Percentiles rank a stretch among this genome's conserved stretches.
Evolutionary conservation across 2,888 invertebrate genomes (phyloP).

Genomic region (Heliconius aoede): DNA sequence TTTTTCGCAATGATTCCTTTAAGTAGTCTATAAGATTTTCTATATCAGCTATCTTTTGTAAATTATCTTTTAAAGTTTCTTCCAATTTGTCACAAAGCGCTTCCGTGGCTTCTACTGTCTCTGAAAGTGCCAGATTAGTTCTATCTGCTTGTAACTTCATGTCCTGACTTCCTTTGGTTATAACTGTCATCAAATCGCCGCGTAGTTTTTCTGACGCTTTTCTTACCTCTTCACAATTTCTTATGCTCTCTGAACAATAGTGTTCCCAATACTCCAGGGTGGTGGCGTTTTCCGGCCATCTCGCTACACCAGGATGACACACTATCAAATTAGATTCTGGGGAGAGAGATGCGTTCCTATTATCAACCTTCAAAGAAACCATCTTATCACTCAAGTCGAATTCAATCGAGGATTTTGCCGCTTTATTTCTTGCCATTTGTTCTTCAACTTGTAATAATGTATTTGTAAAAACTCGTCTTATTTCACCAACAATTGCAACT

Average conservation of each 20-base stretch:
- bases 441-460: constrained; percentile 87
- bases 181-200: constrained; percentile 86
- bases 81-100: constrained; percentile 88
- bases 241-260: constrained; percentile 89
- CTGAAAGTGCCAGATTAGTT: constrained; percentile 89
- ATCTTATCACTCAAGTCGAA: constrained; percentile 96
- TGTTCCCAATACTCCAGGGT: constrained; percentile 91
- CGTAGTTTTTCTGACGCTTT: constrained; percentile 88
- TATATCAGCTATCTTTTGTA: constrained; percentile 89
- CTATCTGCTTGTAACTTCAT: constrained; percentile 92
- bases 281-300: constrained; percentile 89
- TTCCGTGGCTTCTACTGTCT: constrained; percentile 89
- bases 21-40: constrained; percentile 90
- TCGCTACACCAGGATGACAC: constrained; percentile 90
- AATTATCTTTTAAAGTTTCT: constrained; percentile 87
- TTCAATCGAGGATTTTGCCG: constrained; percentile 91
- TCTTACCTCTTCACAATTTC: constrained; percentile 89
- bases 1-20: constrained; percentile 86
- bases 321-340: constrained; percentile 87
- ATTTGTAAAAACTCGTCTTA: constrained; percentile 84
- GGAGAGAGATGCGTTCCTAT: constrained; percentile 85
- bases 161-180: constrained; percentile 91
- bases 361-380: constrained; percentile 88
- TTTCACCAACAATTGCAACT: constrained; percentile 88
- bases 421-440: constrained; percentile 89